phyloP scores from a whole-genome alignment of 2,113 vertebrate species.

The Sitta europaea region DNA sequence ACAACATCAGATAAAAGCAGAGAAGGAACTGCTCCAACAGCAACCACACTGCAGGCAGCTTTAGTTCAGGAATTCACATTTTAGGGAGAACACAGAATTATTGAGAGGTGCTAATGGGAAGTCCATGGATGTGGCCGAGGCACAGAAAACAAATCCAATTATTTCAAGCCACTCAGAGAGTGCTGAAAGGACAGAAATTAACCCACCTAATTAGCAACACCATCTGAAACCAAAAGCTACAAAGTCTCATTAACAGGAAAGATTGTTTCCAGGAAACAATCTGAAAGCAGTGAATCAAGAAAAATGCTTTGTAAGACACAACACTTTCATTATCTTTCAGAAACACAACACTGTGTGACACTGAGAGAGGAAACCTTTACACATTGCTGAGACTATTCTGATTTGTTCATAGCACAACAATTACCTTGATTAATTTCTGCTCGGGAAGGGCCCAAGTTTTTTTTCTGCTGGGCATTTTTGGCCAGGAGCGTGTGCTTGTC shows the following conservation, averaged over 20 bases:
- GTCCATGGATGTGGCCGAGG: neutral
- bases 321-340: neutral
- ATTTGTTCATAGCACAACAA: neutral
- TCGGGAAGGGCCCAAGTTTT: constrained; percentile 84
- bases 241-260: neutral
- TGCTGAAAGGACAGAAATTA: neutral
- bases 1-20: neutral
- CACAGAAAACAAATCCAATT: neutral
- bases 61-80: neutral
- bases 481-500: constrained; percentile 96
- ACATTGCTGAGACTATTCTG: neutral
- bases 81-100: neutral
- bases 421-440: constrained; percentile 97
- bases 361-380: neutral
- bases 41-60: neutral
- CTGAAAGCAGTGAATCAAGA: neutral
- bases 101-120: neutral
- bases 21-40: neutral
- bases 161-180: neutral
- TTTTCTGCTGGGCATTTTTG: constrained; percentile 95
- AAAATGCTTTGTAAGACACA: neutral
- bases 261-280: neutral
- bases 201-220: neutral
- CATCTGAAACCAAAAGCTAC: neutral
- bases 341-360: neutral